phyloP scores from a whole-genome alignment of 2,888 invertebrate species.

The Heliconius charithonia region DNA sequence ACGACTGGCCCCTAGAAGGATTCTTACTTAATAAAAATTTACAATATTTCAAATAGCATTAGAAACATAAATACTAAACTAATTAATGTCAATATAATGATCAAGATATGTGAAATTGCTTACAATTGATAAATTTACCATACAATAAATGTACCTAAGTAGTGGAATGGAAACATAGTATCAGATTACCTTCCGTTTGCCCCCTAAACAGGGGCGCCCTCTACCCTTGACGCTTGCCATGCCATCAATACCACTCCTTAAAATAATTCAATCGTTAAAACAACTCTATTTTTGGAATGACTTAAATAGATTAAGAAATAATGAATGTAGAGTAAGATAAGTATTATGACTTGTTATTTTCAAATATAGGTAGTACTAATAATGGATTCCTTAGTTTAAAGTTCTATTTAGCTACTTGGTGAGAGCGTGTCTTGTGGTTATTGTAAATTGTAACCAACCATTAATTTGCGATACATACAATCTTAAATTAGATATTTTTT shows the following conservation, averaged over 20 bases:
- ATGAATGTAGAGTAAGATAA: conserved; percentile 7
- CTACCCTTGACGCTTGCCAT: conserved; percentile 69
- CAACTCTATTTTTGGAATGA: conserved; percentile 47
- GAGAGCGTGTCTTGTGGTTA: neutral
- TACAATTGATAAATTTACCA: neutral
- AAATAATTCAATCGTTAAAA: conserved; percentile 49
- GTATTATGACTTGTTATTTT: neutral
- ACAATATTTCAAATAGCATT: too few species aligned
- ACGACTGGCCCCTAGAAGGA: too few species aligned
- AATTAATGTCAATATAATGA: neutral
- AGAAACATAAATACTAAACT: too few species aligned
- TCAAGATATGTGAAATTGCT: neutral
- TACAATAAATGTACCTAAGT: conserved; percentile 4
- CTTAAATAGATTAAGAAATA: conserved; percentile 45
- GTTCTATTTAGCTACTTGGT: neutral
- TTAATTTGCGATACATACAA: neutral
- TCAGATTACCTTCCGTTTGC: conserved; percentile 76
- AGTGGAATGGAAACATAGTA: conserved; percentile 41
- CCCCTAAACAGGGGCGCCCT: conserved; percentile 70
- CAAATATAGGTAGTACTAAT: neutral
- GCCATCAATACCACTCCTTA: conserved; percentile 66
- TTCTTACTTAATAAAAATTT: too few species aligned
- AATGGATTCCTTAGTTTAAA: neutral
- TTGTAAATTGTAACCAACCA: neutral
- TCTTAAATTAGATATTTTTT: neutral